phyloP scores from a whole-genome alignment of 2,888 invertebrate genomes.

The Ormyrus labotus region DNA sequence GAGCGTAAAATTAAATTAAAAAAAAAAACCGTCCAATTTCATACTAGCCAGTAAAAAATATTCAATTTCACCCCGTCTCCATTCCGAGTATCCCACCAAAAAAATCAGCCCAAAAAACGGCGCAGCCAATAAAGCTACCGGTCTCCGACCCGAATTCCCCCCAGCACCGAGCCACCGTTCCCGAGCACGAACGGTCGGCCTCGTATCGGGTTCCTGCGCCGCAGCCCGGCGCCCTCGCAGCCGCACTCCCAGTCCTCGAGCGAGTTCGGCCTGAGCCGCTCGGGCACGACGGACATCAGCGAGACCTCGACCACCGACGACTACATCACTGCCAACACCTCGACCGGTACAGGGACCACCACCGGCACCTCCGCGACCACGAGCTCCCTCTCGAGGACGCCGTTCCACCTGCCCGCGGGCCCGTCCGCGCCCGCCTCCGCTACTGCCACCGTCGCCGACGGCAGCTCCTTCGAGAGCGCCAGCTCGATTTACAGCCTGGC shows the following conservation, averaged over 20 bases:
- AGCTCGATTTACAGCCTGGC: constrained; percentile 88
- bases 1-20: no score
- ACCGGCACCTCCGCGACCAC: constrained; percentile 72
- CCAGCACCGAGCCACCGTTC: constrained; percentile 66
- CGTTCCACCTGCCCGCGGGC: constrained; percentile 69
- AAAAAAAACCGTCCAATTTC: no score
- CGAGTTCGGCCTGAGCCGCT: constrained; percentile 77
- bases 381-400: constrained; percentile 77
- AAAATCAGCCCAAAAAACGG: no score
- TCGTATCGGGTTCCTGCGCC: constrained; percentile 68
- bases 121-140: no score
- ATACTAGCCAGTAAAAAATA: no score
- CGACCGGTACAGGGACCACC: constrained; percentile 78
- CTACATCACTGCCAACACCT: constrained; percentile 88
- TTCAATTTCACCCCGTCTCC: no score
- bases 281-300: constrained; percentile 86
- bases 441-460: constrained; percentile 78
- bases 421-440: constrained; percentile 67
- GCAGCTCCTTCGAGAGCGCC: constrained; percentile 92
- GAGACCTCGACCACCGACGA: constrained; percentile 93
- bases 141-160: no score
- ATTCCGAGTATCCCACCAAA: no score
- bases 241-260: constrained; percentile 74
- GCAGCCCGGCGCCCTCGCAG: constrained; percentile 70
- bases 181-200: constrained; percentile 67